Base-by-base conservation (phyloP, 2,113 vertebrate species). In the Grammomys dolichurus region DNA sequence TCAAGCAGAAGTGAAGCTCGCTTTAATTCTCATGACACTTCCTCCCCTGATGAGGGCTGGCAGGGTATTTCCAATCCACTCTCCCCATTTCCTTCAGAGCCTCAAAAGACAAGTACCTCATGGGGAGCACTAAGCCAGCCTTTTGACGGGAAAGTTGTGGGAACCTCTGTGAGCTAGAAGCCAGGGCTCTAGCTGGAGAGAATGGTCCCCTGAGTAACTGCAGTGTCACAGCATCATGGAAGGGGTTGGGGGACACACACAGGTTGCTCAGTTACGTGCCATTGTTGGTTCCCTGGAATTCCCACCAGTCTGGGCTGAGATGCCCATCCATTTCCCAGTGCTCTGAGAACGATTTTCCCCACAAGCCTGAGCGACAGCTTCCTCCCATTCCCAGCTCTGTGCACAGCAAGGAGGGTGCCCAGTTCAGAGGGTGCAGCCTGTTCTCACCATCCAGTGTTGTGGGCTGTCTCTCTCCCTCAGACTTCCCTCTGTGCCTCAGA, bases 1-100 rank as follows among this genome's bases (percentile, higher is more conserved):
- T 7, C 33, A 10, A 40, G 40, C n/a, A 60, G 65, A 14, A 11
- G 31, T 3, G 3, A 86, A 48, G 19, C 0, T 2, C 33, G 20
- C 76, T 78, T 20, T 10, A 36, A 1, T 2, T 16, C 5, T 0
- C 5, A 1, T 5, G 1, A 17, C 2, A 19, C 17, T 20, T 24
- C 26, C 22, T 26, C 36, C 58, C 16, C 54, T n/a, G 28, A 63
- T 0, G 40, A 19, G 24, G 7, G 3, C 56, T 33, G 4, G 10
- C 40, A 24, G 58, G 33, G 16, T 11, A 31, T 5, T n/a, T n/a
- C 31, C 72, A 22, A 4, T 51, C 33, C 17, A 2, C 20, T 2
- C 60, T 24, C n/a, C 19, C 28, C 16, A 51, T 24, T 33, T 33
- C 40, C 40, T 12, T 36, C 67, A 24, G 43, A 72, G 12, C 9